Evolutionary conservation across 2,113 vertebrate species (phyloP).

Genomic region (Gopherus flavomarginatus): DNA sequence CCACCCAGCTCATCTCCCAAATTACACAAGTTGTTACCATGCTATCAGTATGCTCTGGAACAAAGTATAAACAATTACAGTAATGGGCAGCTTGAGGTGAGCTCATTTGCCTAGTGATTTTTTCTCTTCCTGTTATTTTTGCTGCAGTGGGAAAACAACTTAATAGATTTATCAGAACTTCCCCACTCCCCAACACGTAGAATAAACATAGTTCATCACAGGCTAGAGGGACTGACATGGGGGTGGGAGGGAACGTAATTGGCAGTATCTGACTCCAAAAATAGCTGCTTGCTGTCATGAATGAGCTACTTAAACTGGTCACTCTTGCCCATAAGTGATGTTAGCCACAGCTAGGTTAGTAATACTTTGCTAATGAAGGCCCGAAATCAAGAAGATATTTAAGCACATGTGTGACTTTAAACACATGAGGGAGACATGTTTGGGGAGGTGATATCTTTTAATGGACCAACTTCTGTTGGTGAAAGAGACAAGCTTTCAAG

Average conservation of each 20-base stretch:
- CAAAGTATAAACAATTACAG: not conserved
- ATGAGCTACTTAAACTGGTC: not conserved
- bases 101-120: not conserved
- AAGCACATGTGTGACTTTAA: not conserved
- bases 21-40: not conserved
- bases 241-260: not conserved
- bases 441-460: not conserved
- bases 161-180: not conserved
- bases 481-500: not conserved
- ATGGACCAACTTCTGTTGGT: not conserved
- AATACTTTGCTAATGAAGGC: not conserved
- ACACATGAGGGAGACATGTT: not conserved
- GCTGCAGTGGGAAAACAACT: not conserved
- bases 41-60: not conserved
- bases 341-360: not conserved
- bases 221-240: not conserved
- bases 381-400: not conserved
- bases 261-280: not conserved
- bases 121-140: not conserved
- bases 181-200: not conserved
- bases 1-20: not conserved
- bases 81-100: rapidly evolving
- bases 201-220: not conserved
- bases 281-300: not conserved
- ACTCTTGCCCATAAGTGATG: not conserved